A percentile compares a stretch with the other conserved stretches of the same genome.
phyloP scores from a whole-genome alignment of 2,888 invertebrate species.

The Galeopsomyia nigrocyanea region DNA sequence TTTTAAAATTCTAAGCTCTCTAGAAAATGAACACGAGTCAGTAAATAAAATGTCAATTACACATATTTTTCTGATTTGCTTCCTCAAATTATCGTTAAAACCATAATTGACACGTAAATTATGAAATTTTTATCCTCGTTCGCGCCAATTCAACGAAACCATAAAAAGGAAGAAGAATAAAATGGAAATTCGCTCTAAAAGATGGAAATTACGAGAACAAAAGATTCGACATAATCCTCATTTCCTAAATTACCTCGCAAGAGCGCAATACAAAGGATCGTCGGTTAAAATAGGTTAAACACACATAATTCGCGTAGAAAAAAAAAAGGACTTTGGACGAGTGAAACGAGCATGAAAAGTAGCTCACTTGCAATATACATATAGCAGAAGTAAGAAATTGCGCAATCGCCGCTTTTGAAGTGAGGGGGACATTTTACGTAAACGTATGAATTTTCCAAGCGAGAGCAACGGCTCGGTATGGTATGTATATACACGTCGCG shows the following conservation, averaged over 20 bases:
- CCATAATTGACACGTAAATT: no score
- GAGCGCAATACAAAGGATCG: not conserved
- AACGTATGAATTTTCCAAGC: conserved; percentile 30
- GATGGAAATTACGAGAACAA: conserved; percentile 1
- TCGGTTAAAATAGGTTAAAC: not conserved
- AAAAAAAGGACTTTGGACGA: not conserved
- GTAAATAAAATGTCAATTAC: no score
- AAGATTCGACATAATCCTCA: not conserved
- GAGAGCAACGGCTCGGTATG: conserved; percentile 11
- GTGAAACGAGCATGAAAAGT: conserved; percentile 5
- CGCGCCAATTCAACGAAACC: no score
- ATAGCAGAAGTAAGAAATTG: not conserved
- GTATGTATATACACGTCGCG: not conserved
- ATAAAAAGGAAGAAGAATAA: no score
- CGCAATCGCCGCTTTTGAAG: conserved; percentile 8
- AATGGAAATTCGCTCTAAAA: not conserved
- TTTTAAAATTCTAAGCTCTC: no score
- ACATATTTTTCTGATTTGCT: no score
- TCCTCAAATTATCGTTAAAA: no score
- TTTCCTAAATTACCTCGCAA: not conserved
- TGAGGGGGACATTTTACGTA: conserved; percentile 14
- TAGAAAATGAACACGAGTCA: no score
- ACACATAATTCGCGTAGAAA: no score
- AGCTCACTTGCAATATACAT: not conserved
- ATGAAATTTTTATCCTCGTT: no score